Conservation (phyloP, 2,888 invertebrate genomes). For the Scaptomyza flava region DNA sequence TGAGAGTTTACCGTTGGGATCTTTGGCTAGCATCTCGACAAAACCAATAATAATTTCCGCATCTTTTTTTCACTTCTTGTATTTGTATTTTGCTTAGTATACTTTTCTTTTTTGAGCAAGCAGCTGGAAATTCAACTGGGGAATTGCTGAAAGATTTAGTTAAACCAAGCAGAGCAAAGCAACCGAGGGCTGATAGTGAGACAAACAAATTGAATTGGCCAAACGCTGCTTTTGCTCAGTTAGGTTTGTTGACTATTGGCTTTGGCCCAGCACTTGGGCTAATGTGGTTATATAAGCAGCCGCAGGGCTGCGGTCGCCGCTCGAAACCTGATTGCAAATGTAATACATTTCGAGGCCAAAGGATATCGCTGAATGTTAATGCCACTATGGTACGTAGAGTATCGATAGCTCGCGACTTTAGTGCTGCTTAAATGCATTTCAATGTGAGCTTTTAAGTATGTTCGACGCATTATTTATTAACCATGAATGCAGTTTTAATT, state of each 20-base stretch:
- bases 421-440: conserved; percentile 32
- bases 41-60: conserved; percentile 78
- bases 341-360: conserved; percentile 56
- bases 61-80: conserved; percentile 7
- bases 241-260: conserved; percentile 53
- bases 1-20: conserved; percentile 74
- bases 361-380: conserved; percentile 19
- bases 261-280: conserved; percentile 53
- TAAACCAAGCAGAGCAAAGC: conserved; percentile 26
- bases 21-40: conserved; percentile 58
- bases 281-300: conserved; percentile 71
- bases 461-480: conserved; percentile 41
- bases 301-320: conserved; percentile 40
- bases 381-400: not conserved
- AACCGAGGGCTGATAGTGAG: conserved; percentile 52
- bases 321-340: conserved; percentile 62
- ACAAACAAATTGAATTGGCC: conserved; percentile 77
- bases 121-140: conserved; percentile 66
- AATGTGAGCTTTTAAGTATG: conserved; percentile 31
- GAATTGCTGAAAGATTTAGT: conserved; percentile 62
- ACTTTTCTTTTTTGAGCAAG: conserved; percentile 7
- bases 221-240: conserved; percentile 40
- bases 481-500: conserved; percentile 55
- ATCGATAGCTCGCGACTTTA: conserved; percentile 4
- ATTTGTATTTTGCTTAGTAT: not conserved